These are phyloP conservation scores for Apamea monoglypha DNA, from an alignment of 2,888 invertebrate species.

Conservation along the genomic window DNA sequence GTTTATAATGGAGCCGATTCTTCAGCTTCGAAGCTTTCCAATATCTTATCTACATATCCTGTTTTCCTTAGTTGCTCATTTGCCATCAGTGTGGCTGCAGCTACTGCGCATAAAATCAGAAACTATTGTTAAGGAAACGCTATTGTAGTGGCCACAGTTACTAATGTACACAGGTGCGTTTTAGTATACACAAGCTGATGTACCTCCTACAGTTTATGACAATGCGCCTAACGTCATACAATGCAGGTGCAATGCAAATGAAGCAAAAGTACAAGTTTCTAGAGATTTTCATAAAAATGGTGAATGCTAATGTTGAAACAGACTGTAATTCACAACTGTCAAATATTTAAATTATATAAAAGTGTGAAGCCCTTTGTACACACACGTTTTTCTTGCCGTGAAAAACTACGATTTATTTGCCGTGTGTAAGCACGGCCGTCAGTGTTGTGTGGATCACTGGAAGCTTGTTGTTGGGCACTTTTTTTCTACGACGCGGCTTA, in stretches of 20 bases:
- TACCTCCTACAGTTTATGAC: constrained; percentile 21
- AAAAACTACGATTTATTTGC: neutral
- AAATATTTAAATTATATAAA: neutral
- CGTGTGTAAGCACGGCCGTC: no score
- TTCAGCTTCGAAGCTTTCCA: neutral
- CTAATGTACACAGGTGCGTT: constrained; percentile 40
- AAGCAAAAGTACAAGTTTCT: constrained; percentile 8
- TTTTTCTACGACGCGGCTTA: no score
- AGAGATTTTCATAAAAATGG: constrained; percentile 19
- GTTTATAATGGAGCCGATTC: neutral
- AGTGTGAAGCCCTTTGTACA: neutral
- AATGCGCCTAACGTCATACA: constrained; percentile 14
- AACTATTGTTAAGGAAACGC: constrained; percentile 16
- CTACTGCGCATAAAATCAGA: constrained; percentile 13
- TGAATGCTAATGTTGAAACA: neutral
- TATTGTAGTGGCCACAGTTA: neutral
- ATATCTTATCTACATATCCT: neutral
- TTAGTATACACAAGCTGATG: constrained; percentile 23
- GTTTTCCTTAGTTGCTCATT: neutral
- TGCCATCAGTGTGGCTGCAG: neutral
- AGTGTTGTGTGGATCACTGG: no score
- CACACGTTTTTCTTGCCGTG: neutral
- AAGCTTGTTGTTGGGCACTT: no score
- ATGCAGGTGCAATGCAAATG: constrained; percentile 39
- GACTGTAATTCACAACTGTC: neutral